phyloP scores from a whole-genome alignment of 2,888 invertebrate genomes.

The Leptinotarsa tumamoca region DNA sequence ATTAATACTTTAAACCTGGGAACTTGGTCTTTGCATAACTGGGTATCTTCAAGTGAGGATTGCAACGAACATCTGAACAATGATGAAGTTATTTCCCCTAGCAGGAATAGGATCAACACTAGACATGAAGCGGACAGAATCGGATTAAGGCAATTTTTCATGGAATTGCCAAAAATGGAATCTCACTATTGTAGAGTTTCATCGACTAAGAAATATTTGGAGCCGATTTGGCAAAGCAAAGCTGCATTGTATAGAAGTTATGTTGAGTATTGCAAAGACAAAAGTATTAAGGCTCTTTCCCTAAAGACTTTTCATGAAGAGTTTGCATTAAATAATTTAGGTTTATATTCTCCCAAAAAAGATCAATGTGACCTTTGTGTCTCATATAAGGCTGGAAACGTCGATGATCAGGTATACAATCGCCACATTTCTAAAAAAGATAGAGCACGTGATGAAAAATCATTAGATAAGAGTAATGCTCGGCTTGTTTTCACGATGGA shows the following conservation, averaged over 20 bases:
- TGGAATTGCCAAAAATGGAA: conserved; percentile 24
- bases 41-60: conserved; percentile 1
- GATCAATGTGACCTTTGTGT: conserved; percentile 39
- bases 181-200: conserved; percentile 29
- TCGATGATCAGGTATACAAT: conserved; percentile 4
- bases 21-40: conserved; percentile 1
- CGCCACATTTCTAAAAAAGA: conserved; percentile 25
- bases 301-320: conserved; percentile 1
- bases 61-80: conserved; percentile 1
- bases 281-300: neutral
- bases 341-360: conserved; percentile 32
- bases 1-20: conserved; percentile 1
- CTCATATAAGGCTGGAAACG: conserved; percentile 9
- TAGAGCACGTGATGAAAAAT: conserved; percentile 30
- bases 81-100: neutral
- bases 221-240: conserved; percentile 17
- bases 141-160: conserved; percentile 35
- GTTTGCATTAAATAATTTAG: conserved; percentile 28
- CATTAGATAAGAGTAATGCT: conserved; percentile 18
- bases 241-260: neutral
- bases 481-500: conserved; percentile 36
- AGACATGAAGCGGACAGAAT: neutral
- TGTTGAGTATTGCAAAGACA: neutral
- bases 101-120: conserved; percentile 1
- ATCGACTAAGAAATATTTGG: neutral